Base-by-base conservation (phyloP, 2,888 invertebrate genomes). In the Linhomoeus sp. region DNA sequence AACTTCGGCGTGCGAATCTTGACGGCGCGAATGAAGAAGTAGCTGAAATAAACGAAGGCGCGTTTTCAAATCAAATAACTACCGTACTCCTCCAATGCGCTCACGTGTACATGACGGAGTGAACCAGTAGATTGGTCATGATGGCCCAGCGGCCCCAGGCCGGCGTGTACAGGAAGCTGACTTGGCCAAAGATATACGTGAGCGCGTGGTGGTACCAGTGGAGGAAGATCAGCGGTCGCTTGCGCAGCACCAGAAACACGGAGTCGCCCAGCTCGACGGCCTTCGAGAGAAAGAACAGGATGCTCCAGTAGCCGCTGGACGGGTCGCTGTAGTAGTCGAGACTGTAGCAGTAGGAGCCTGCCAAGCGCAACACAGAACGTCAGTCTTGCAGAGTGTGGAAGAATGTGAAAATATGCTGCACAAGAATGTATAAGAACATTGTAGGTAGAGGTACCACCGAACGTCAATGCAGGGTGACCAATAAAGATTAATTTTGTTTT, bases 201-300 rank as follows among this genome's bases (percentile, higher is more conserved):
- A 61, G 53, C n/a, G 58, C 63, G 52, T 71, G 71, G 50, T 71
- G 71, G 55, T 70, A 71, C 70, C 70, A 70, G 52, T 69, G 69
- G 47, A 69, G 59, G 51, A 69, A 70, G 43, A 70, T 69, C 3
- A 70, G 58, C 17, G 61, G 67, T 52, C 68, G 66, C 44, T 57
- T 56, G 19, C 55, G 52, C 20, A 70, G 64, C 22, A 62, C 62
- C 39, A 60, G 51, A 55, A 70, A 70, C 22, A 68, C 52, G 1
- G 70, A 70, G 52, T 70, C 70, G 1, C 70, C 60, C 35, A 94
- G 75, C 70, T 97, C 94, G 0, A 88, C 86, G 47, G 90, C 76
- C 71, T 97, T 97, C 52, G 88, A 88, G 54, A 92, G 73, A 43
- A 88, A 87, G 71, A 97, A 97, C 76, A 90, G 78, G 78, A 80